Base-by-base conservation (phyloP, 2,888 invertebrate genomes). In the Lepidonotus clava region DNA sequence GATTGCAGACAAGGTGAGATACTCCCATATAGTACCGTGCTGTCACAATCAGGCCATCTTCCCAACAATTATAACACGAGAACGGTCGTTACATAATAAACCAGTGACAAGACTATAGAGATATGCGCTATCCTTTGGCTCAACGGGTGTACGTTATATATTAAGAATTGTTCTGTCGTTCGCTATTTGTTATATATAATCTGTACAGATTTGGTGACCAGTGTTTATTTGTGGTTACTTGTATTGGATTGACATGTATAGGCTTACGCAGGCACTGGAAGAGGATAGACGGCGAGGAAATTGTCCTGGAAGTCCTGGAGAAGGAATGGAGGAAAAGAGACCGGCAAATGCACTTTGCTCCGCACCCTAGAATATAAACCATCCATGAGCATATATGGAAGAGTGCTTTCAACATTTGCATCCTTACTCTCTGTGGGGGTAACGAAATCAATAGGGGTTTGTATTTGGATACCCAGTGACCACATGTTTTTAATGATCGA, bases 331-430 rank as follows among this genome's bases (percentile, higher is more conserved):
- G 71, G 71, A 38, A 36, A 71, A 71, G 71, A 71, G 71, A 71
- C 71, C 71, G 71, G 71, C 71, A 71, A 71, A 71, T 71, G 71
- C n/a, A 71, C 71, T 71, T 71, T 71, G 71, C 71, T 71, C 71
- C 71, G 71, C 18, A 71, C 36, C 71, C 71, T 71, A 71, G 71
- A 71, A 71, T 71, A 71, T 71, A 71, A 71, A 71, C 71, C 71
- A 71, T 34, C 71, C 36, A 34, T 71, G 36, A 71, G 34, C 71
- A 71, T 5, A 56, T 56, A 56, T 56, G 56, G 56, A 24, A 24
- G 71, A 36, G 18, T 71, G 38, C 46, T 46, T 71, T 71, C 38
- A 18, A 38, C 38, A 36, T 71, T 1, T 21, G 21, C 38, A 36
- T 34, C n/a, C 34, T 2, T 71, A 36, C 38, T 46, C 8, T 46